Base-by-base conservation (phyloP, 2,797 vertebrate genomes). In the Selene dorsalis region DNA sequence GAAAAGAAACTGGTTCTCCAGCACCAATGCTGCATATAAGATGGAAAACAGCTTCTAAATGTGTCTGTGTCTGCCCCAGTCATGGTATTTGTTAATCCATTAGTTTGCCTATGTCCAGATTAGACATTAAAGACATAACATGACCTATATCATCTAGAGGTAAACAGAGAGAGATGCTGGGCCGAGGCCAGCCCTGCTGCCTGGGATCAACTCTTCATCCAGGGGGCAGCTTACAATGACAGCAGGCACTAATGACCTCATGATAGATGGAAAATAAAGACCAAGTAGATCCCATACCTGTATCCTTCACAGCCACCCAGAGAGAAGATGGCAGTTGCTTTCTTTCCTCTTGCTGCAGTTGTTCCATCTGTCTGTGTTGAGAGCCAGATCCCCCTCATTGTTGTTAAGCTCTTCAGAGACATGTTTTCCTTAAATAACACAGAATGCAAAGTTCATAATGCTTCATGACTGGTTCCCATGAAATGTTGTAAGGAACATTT, bases 241-340 rank as follows among this genome's bases (percentile, higher is more conserved):
- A 94, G 91, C 84, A 64, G 74, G 39, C 77, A 39, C 75, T 88
- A 91, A 91, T 83, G 80, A 80, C 71, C 77, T 75, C 53, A 48
- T 91, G 92, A 94, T 88, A 80, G 82, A 94, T 88, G 82, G 82
- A 82, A 86, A 86, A 91, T 80, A 91, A 91, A 88, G 82, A 72
- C 52, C 6, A 18, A 75, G 64, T 52, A 45, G 75, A 83, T 89
- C 87, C 26, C 30, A 11, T 75, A 38, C 28, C 58, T 80, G 61
- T 63, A 83, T 81, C 52, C 50, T 47, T 17, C 61, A 73, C 76
- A 82, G 79, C 41, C 79, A 57, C 30, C 11, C 35, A 30, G 48
- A 41, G 73, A 74, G 32, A 63, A 38, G 67, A 35, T 20, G 4
- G 35, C 35, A 41, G 82, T 55, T 73, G 11, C 62, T 74, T 57